Base-by-base conservation (phyloP, 1,140 invertebrate species). In the Sitobion miscanthi region DNA sequence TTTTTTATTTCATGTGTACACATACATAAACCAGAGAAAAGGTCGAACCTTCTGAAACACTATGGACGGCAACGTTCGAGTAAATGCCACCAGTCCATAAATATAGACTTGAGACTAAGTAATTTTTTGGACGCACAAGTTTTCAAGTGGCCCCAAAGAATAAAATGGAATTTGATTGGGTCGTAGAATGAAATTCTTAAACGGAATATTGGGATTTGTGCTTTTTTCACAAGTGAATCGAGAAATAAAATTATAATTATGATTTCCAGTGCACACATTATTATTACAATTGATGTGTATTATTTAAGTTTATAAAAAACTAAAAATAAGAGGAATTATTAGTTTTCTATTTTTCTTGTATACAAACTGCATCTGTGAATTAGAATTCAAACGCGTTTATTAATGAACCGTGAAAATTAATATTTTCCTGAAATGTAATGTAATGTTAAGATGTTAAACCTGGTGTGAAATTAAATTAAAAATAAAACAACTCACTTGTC, bases 81-180 rank as follows among this genome's bases (percentile, higher is more conserved):
- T 83, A 92, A 92, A 92, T 92, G 91, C 77, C 91, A 92, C 69
- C 21, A 77, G 90, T 90, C 89, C 42, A 45, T 90, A 45, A 54
- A 89, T 89, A 54, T 35, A 54, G 20, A 89, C 49, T 54, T 1
- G n/a, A n/a, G 49, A 38, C 17, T n/a, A 35, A 89, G 88, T 42
- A 57, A 57, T 89, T 42, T 89, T 89, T 57, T 57, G 38, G 35
- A 30, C 49, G n/a, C 54, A 35, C 11, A 25, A 23, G 87, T 57
- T 89, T 89, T 89, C 25, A 2, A 87, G 25, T 35, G 30, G 3
- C 23, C 4, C 23, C 20, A 20, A 42, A 54, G 8, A 57, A 57
- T 89, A 25, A 57, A 25, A 89, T 42, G 4, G 21, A 89, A 54
- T 89, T 11, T 89, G 87, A 89, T 89, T 8, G 47, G 49, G n/a